These are phyloP conservation scores for Dendrocincla tyrannina DNA, from an alignment of 2,797 vertebrate genomes.

Conservation along the genomic window DNA sequence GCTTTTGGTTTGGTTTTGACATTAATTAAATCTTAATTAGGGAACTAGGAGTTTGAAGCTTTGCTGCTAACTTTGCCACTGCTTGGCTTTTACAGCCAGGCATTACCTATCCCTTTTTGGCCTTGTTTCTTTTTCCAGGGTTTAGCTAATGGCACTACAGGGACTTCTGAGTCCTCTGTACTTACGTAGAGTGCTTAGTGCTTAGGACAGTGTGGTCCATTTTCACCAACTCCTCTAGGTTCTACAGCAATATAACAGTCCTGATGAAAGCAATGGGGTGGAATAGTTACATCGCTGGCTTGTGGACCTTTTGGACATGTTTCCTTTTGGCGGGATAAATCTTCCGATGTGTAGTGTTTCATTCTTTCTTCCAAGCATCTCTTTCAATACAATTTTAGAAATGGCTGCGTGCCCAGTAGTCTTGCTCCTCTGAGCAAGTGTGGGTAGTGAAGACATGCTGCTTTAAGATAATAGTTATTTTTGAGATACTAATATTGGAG, in stretches of 20 bases:
- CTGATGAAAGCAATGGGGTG: background rate
- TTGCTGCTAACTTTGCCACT: background rate
- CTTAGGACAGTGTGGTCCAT: background rate
- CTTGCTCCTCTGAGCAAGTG: background rate
- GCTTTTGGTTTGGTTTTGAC: background rate
- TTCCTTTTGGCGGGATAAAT: background rate
- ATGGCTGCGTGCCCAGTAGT: background rate
- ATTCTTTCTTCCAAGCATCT: background rate
- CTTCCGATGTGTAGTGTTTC: background rate
- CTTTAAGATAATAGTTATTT: background rate
- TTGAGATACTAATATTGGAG: background rate
- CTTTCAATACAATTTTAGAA: background rate
- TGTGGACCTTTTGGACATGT: background rate
- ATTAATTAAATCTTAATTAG: background rate
- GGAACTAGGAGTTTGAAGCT: background rate
- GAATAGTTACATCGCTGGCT: background rate
- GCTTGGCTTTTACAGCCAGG: background rate
- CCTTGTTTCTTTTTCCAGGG: background rate
- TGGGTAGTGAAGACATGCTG: background rate
- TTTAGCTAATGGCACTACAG: background rate
- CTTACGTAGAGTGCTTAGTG: rapidly evolving
- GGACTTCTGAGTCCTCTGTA: background rate
- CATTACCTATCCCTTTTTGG: background rate
- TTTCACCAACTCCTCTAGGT: background rate
- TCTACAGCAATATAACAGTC: background rate